Evolutionary conservation across 2,888 invertebrate genomes (phyloP), one percentile per base, ranked within the genome.

Genomic region (Amphipyra berbera): DNA sequence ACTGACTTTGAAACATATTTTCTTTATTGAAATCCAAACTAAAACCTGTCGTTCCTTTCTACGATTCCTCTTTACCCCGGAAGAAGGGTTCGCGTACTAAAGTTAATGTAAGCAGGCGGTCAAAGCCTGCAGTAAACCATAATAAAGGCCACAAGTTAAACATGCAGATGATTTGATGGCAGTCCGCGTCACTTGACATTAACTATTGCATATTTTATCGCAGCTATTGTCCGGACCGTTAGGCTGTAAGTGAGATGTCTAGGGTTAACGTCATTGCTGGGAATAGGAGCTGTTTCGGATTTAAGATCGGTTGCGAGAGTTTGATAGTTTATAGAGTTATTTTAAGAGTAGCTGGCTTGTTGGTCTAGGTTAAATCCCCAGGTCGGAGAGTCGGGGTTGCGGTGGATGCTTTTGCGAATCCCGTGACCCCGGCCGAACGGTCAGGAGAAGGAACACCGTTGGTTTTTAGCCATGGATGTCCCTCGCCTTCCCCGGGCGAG

Each of bases 61-160:
- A 52, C 50, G 41, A 70, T 38, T 33, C 33, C 42, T 62, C 41
- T 54, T 58, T 53, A 58, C 76, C 75, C 57, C 54, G 70, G 70
- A 71, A 70, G 76, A 69, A 44, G n/a, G n/a, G 27, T 62, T 50
- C 15, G 45, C 56, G 44, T 47, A 14, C 46, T 58, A 58, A 70
- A 69, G 37, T 61, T 74, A 70, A 75, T 71, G 37, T 70, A 75
- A 62, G 71, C 70, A 70, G 41, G 41, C 44, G 57, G 62, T 48
- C 76, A 75, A 70, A 63, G 58, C 9, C 44, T 15, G 61, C 65
- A 78, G 70, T 78, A 57, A 75, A 65, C 59, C 35, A 50, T 66
- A 63, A 66, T 75, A 66, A 78, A 76, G 57, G 76, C 55, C 61
- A 57, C 46, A 75, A 68, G 79, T 76, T 76, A 78, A 76, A 68